These are phyloP conservation scores for Thermophis baileyi DNA, from an alignment of 2,113 vertebrate genomes.

Conservation along the genomic window DNA sequence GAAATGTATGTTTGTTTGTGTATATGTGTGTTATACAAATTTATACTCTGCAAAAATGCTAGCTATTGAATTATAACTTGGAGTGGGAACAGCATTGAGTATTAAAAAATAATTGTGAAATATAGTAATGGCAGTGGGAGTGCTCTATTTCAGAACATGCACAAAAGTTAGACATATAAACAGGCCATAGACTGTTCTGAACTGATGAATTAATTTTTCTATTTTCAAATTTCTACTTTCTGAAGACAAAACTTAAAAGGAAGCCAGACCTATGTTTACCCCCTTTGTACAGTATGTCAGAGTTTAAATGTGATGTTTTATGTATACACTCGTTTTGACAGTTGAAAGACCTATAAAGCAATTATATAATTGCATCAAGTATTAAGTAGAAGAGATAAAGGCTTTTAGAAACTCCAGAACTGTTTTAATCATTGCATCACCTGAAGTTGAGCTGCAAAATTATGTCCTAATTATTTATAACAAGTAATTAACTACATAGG, in stretches of 20 bases:
- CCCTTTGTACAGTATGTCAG: slow-evolving; percentile 70
- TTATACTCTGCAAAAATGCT: slow-evolving; percentile 40
- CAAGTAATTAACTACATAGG: slow-evolving; percentile 71
- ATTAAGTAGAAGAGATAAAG: slow-evolving; percentile 64
- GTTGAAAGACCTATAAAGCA: slow-evolving; percentile 73
- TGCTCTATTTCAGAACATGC: slow-evolving; percentile 6
- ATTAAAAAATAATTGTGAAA: slow-evolving; percentile 24
- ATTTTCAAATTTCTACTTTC: slow-evolving; percentile 55
- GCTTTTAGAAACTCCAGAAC: slow-evolving; percentile 64
- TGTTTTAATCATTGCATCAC: slow-evolving; percentile 71
- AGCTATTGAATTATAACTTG: slow-evolving; percentile 52
- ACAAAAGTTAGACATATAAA: slow-evolving; percentile 24
- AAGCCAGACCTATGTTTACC: slow-evolving; percentile 70
- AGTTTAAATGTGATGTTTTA: slow-evolving; percentile 76
- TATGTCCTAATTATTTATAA: slow-evolving; percentile 70
- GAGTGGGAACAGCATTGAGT: slow-evolving; percentile 43
- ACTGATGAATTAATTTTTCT: slow-evolving; percentile 48
- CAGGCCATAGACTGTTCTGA: slow-evolving; percentile 44
- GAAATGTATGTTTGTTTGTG: slow-evolving; percentile 41
- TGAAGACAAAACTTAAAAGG: slow-evolving; percentile 65
- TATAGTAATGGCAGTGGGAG: slow-evolving; percentile 13
- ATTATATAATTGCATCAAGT: slow-evolving; percentile 75
- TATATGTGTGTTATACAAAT: slow-evolving; percentile 30
- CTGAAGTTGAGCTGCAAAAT: slow-evolving; percentile 71
- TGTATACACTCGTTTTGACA: slow-evolving; percentile 73